A percentile compares a stretch with the other conserved stretches of the same genome.
Conservation (phyloP, 2,797 vertebrate species). For the Chloroceryle inda region DNA sequence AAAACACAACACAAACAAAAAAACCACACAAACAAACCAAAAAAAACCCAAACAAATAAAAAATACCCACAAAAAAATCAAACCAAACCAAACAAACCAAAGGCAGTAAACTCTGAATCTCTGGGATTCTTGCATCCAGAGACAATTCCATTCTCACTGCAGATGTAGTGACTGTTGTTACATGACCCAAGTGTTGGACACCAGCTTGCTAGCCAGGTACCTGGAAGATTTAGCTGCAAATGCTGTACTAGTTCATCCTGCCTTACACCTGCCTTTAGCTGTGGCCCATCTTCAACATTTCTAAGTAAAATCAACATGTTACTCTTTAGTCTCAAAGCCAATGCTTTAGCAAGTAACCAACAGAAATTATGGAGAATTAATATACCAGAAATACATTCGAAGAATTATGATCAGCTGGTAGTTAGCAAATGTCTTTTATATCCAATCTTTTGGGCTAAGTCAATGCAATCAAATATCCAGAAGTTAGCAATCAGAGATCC, state of each 20-base stretch:
- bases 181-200: neutral
- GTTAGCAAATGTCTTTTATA: neutral
- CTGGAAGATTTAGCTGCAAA: neutral
- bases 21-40: too few relatives aligned
- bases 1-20: too few relatives aligned
- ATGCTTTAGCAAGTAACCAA: neutral
- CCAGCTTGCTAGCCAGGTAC: neutral
- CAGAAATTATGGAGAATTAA: neutral
- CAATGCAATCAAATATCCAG: neutral
- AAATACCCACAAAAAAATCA: too few relatives aligned
- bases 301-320: neutral
- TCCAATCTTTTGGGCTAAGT: neutral
- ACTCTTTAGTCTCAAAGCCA: neutral
- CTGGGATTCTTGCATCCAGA: neutral
- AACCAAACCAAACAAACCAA: neutral
- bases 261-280: neutral
- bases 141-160: neutral
- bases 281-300: neutral
- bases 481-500: neutral
- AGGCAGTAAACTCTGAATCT: neutral
- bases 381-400: neutral
- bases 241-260: neutral
- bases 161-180: neutral
- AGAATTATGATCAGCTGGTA: neutral
- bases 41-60: too few relatives aligned